Evolutionary conservation across 2,888 invertebrate genomes (phyloP), one percentile per base, ranked within the genome.

Genomic region (Buathra laborator): DNA sequence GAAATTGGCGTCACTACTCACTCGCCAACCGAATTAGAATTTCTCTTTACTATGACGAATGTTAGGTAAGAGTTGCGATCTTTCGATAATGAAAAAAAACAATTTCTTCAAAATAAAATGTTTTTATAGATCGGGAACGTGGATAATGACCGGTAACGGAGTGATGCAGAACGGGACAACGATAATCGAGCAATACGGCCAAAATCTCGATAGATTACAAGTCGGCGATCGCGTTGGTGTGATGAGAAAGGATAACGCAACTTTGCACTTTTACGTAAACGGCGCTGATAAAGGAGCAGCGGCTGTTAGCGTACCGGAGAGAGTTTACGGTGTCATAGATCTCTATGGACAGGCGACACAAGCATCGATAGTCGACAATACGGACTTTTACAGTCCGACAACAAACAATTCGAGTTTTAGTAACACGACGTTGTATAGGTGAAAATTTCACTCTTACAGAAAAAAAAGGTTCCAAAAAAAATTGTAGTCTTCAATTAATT

Each of bases 121-220:
- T 84, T 19, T 83, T 87, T 89, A 64, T 90, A 97, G 96, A 92
- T 97, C 98, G 85, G 98, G 98, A 75, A 99, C 98, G 3, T 99
- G 98, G 98, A 98, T 98, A 96, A 97, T 98, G 97, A 97, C 98
- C 0, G 98, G 98, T 62, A 97, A 98, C 94, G 98, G 98, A 29
- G 97, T 99, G 0, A 98, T 99, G 96, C 97, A 98, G 92, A 98
- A 99, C 92, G 98, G 99, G 3, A 96, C 97, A 4, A 97, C 97
- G 1, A 96, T 98, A 53, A 97, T 98, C 90, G 98, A 99, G 90
- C 97, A 98, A 89, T 99, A 99, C 91, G 98, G 98, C 0, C 97
- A 97, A 88, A 98, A 98, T 95, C 95, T 99, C 82, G 98, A 98
- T 94, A 95, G 97, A 88, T 94, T 99, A 56, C 97, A 97, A 94